A percentile compares a stretch with the other conserved stretches of the same genome.
phyloP scores from a whole-genome alignment of 2,888 invertebrate species.

The Octodonta nipae region DNA sequence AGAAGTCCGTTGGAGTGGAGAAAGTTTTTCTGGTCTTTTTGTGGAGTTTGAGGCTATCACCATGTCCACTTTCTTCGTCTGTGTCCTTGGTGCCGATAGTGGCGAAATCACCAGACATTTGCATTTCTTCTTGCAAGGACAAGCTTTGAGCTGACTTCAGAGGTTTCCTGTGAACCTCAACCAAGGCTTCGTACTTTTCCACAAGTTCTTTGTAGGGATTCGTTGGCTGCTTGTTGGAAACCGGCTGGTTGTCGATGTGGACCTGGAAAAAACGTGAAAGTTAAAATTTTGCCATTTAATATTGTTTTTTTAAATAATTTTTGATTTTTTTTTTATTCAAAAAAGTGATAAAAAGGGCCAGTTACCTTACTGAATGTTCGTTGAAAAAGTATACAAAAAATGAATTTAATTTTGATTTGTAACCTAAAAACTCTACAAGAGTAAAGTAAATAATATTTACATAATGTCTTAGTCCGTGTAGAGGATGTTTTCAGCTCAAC shows the following conservation, averaged over 20 bases:
- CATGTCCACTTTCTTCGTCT: constrained; percentile 51
- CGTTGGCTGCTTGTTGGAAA: constrained; percentile 25
- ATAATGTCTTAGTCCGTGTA: no score
- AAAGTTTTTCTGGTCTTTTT: constrained; percentile 44
- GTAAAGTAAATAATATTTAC: no score
- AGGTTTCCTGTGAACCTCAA: constrained; percentile 60
- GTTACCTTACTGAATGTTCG: no score
- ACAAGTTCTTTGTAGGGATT: constrained; percentile 70
- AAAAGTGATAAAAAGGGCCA: no score
- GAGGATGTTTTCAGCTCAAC: no score
- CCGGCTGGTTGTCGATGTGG: constrained; percentile 13
- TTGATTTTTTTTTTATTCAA: no score
- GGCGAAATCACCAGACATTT: constrained; percentile 60
- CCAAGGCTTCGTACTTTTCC: constrained; percentile 71
- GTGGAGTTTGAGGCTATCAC: constrained; percentile 37
- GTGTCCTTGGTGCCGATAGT: constrained; percentile 48
- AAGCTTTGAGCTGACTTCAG: constrained; percentile 34
- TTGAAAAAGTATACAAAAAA: no score
- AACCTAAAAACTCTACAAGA: no score
- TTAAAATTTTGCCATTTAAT: no score
- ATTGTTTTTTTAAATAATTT: no score
- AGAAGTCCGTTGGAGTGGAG: constrained; percentile 69
- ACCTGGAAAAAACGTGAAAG: no score
- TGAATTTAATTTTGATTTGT: no score
- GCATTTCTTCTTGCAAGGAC: constrained; percentile 59